Evolutionary conservation across 2,888 invertebrate genomes (phyloP).

Genomic region (Cremastinae sp.): DNA sequence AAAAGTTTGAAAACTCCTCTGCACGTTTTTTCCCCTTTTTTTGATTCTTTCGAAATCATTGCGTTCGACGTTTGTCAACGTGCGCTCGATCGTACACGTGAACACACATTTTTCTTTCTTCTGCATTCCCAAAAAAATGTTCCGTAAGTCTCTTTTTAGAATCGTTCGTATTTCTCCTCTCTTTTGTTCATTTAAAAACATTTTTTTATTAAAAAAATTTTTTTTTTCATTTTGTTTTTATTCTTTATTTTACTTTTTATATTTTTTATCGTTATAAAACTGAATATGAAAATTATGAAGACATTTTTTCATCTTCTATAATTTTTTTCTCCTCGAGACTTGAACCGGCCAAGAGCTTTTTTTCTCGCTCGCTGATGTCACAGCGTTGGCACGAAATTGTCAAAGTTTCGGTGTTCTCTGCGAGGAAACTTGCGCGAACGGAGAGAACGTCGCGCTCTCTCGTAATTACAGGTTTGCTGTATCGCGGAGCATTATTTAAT

Average conservation of each 20-base stretch:
- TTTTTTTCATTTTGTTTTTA: no score
- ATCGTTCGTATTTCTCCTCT: no score
- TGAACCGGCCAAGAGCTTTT: slow-evolving; percentile 29
- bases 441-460: slow-evolving; percentile 12
- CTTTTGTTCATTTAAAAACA: no score
- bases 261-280: no score
- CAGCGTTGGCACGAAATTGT: slow-evolving; percentile 11
- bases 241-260: no score
- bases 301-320: not conserved
- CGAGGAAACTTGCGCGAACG: slow-evolving; percentile 6
- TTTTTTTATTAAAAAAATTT: no score
- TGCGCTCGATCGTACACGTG: no score
- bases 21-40: not conserved
- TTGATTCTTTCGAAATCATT: not conserved
- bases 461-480: slow-evolving; percentile 53
- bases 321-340: not conserved
- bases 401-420: slow-evolving; percentile 47
- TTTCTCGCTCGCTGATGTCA: slow-evolving; percentile 13
- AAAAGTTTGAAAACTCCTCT: slow-evolving; percentile 1
- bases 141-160: no score
- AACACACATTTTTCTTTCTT: no score
- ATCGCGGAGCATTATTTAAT: slow-evolving; percentile 48
- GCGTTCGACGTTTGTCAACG: no score
- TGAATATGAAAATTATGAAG: slow-evolving; percentile 3
- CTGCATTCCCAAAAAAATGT: no score